phyloP scores from a whole-genome alignment of 2,797 vertebrate species.

The Rhynchotus rufescens region DNA sequence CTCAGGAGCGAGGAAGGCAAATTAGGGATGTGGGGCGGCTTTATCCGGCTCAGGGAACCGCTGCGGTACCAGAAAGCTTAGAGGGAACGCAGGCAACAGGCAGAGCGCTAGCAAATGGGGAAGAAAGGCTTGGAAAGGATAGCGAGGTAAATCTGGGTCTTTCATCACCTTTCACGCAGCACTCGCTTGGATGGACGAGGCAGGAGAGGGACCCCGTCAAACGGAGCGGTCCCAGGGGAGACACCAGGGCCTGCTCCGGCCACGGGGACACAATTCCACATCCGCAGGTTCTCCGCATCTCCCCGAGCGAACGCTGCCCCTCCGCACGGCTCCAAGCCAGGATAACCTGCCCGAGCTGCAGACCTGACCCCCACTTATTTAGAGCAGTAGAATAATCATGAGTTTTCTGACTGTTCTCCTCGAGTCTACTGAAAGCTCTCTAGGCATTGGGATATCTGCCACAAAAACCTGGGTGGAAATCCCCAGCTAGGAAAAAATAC shows the following conservation, averaged over 20 bases:
- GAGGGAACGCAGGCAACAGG: not conserved
- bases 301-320: not conserved
- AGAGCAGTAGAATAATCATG: not conserved
- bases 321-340: not conserved
- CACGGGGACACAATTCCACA: accelerated
- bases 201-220: not conserved
- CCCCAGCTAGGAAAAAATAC: not conserved
- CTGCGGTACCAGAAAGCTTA: not conserved
- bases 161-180: not conserved
- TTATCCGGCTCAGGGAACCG: not conserved
- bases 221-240: not conserved
- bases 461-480: constrained; percentile 48
- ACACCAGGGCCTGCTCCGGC: not conserved
- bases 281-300: not conserved
- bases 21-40: not conserved
- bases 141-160: not conserved
- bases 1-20: not conserved
- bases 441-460: not conserved
- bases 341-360: constrained; percentile 33
- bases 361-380: not conserved
- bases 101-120: not conserved
- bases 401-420: constrained; percentile 24
- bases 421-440: not conserved
- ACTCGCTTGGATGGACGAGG: not conserved
- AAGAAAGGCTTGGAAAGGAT: not conserved